Evolutionary conservation across 2,113 vertebrate species (phyloP), one percentile per base, ranked within the genome.

Genomic region (Mugil cephalus): DNA sequence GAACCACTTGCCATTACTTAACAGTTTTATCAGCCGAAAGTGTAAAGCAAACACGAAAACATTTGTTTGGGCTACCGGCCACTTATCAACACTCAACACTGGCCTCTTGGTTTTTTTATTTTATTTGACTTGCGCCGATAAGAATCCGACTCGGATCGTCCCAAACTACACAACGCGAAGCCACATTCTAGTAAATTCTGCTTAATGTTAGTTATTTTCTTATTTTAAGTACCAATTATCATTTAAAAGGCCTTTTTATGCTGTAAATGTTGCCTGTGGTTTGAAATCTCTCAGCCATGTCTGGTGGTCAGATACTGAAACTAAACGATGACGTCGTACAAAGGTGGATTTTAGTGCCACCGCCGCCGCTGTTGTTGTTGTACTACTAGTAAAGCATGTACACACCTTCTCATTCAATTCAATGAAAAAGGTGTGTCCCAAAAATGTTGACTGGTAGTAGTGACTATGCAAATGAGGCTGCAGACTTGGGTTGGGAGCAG

Each of bases 201-300:
- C 51, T 38, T 38, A 19, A 82, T 50, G 62, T 65, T 68, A 50
- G 40, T 77, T 13, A 72, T 60, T 77, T 65, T 35, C 39, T 35
- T 21, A 8, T 3, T 7, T 71, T 40, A 40, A 48, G 19, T 15
- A 53, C 3, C 11, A 48, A 24, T 45, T 43, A 56, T 38, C 46
- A 68, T 74, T 51, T 60, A 8, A 66, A 40, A 17, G 39, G n/a
- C n/a, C 19, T 50, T 69, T 67, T 64, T 17, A 42, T 54, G 54
- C 58, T 78, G 68, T 65, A 69, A 75, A 71, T 69, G 63, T 24
- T 38, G 30, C 24, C 30, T 46, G 35, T 55, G 51, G 35, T 47
- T 54, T 38, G 12, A 42, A n/a, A 10, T 18, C 7, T 39, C 10
- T 24, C 40, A 30, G 54, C 59, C 17, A 68, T 35, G 4, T 54